Evolutionary conservation across 1,140 invertebrate genomes (phyloP).

Genomic region (Lepidurus packardi): DNA sequence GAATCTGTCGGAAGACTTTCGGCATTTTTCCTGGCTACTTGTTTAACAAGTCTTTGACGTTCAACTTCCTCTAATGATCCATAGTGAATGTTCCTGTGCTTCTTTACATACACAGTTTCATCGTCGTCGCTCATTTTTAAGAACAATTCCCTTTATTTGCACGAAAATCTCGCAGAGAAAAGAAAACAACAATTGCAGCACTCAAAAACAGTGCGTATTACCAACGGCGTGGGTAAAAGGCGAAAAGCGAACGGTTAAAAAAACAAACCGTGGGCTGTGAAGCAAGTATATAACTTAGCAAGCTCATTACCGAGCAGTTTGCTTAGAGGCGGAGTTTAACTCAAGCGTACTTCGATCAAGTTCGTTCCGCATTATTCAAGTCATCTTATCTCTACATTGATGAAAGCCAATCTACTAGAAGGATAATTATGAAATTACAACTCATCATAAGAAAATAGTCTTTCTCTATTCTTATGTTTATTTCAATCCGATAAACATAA

Average conservation of each 20-base stretch:
- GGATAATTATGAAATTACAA: no score
- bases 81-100: not conserved
- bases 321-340: not conserved
- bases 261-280: not conserved
- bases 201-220: not conserved
- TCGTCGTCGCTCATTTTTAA: not conserved
- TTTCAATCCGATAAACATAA: no score
- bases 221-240: not conserved
- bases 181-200: not conserved
- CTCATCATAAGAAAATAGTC: no score
- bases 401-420: no score
- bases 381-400: no score
- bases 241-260: not conserved
- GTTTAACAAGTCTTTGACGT: not conserved
- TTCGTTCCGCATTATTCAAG: no score
- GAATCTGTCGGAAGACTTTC: not conserved
- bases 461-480: no score
- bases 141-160: not conserved
- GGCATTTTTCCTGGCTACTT: constrained; percentile 6
- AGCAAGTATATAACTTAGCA: not conserved
- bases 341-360: no score
- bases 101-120: not conserved
- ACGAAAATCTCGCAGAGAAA: not conserved
- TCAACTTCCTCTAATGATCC: constrained; percentile 12
- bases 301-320: no score